phyloP scores from a whole-genome alignment of 2,888 invertebrate genomes.

The Crossocerus cetratus region DNA sequence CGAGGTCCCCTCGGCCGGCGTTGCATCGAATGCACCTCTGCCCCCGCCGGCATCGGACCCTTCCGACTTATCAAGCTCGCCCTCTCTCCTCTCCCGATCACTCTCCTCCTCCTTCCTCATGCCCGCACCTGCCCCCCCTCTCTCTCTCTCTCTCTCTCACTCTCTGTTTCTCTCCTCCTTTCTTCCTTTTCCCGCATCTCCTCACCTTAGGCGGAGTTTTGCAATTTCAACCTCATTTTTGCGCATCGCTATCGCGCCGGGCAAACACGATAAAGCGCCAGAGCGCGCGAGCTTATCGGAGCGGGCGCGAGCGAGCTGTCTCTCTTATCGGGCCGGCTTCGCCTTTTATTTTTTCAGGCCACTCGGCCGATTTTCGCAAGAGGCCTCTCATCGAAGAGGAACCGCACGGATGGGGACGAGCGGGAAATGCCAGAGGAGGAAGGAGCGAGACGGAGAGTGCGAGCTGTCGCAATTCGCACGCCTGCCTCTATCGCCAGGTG shows the following conservation, averaged over 20 bases:
- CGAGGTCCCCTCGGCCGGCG: slow-evolving; percentile 55
- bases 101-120: neutral
- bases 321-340: slow-evolving; percentile 2
- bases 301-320: neutral
- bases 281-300: slow-evolving; percentile 68
- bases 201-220: slow-evolving; percentile 63
- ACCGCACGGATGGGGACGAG: neutral
- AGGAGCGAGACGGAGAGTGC: slow-evolving; percentile 17
- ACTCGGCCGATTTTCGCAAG: slow-evolving; percentile 73
- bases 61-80: slow-evolving; percentile 57
- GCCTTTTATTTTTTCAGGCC: slow-evolving; percentile 75
- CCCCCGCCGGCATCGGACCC: slow-evolving; percentile 26
- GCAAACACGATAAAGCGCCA: slow-evolving; percentile 73
- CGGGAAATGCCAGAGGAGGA: neutral
- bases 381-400: slow-evolving; percentile 54
- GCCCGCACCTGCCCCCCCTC: neutral
- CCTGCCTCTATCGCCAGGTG: neutral
- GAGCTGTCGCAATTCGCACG: slow-evolving; percentile 42
- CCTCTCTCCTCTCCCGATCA: slow-evolving; percentile 12
- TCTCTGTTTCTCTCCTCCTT: slow-evolving; percentile 7
- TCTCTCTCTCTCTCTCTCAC: slow-evolving; percentile 20
- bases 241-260: slow-evolving; percentile 70
- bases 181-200: slow-evolving; percentile 10
- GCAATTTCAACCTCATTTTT: slow-evolving; percentile 76
- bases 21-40: slow-evolving; percentile 54